A percentile compares a stretch with the other conserved stretches of the same genome.
phyloP scores from a whole-genome alignment of 2,113 vertebrate genomes.

The Isichthys henryi region DNA sequence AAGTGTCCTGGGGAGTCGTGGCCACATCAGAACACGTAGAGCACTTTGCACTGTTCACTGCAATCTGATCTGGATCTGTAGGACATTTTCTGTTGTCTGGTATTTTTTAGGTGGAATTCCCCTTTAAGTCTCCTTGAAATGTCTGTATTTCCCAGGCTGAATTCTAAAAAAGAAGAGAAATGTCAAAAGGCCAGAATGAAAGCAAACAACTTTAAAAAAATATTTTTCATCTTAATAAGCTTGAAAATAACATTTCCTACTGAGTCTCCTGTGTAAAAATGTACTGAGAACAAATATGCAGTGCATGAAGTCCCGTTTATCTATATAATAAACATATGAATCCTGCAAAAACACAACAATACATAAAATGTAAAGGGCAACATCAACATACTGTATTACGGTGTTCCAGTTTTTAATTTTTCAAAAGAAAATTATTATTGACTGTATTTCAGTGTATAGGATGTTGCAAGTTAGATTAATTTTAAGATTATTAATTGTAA shows the following conservation, averaged over 20 bases:
- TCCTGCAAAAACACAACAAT: background rate
- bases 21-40: background rate
- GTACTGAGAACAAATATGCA: background rate
- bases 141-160: slow-evolving; percentile 1
- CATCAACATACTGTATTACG: no score
- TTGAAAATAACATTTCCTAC: background rate
- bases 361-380: background rate
- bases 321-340: background rate
- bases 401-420: background rate
- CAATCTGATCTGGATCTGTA: background rate
- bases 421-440: background rate
- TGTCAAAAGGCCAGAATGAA: background rate
- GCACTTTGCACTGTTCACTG: background rate
- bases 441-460: background rate
- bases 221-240: background rate
- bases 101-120: background rate
- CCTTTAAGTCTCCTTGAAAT: background rate
- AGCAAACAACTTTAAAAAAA: background rate
- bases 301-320: background rate
- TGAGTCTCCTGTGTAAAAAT: background rate
- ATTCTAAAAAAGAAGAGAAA: slow-evolving; percentile 21
- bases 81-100: background rate
- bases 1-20: background rate
- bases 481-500: no score
- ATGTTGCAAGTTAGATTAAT: background rate